Base-by-base conservation (phyloP, 2,797 vertebrate species). In the Coregonus suidteri region DNA sequence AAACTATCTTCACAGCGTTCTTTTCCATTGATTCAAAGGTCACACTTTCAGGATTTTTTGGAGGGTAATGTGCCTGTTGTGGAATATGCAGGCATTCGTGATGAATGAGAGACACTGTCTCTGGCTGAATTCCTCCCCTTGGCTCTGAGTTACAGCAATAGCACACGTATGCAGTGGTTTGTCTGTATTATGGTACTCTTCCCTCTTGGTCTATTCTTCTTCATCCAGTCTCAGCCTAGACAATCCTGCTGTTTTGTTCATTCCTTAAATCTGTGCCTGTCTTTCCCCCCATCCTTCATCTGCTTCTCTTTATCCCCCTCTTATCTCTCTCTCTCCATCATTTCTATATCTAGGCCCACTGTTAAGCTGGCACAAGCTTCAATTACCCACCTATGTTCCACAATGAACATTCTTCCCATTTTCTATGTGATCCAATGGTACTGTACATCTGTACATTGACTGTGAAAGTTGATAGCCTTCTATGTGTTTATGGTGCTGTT, bases 1-100 rank as follows among this genome's bases (percentile, higher is more conserved):
- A 92, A 80, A 86, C 84, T 82, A 81, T 90, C 84, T 88, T 87
- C 86, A 81, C 81, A 73, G 84, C 69, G 74, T 74, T 79, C 83
- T 90, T 89, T 88, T 75, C 85, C 81, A 88, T 83, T 82, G 75
- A 83, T 86, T 85, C 75, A 91, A 90, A 93, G 88, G 90, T 91
- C 89, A 90, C 53, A 65, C 70, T 77, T 85, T 87, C 79, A 79
- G 35, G 83, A 81, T 83, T 47, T 80, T 71, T 73, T 73, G 56
- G 37, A 6, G 35, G 16, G 71, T 76, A 34, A 74, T 65, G 20
- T 5, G 53, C 75, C 81, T 75, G 77, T 81, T 20, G 1, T 34
- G 62, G 71, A 66, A 73, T 76, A 74, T 80, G 37, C 53, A 76
- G 80, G 73, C 41, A 56, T 35, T 31, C 25, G 64, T 79, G 75